These are phyloP conservation scores for Sarcophaga carnaria DNA, from an alignment of 2,888 invertebrate species.

Conservation along the genomic window DNA sequence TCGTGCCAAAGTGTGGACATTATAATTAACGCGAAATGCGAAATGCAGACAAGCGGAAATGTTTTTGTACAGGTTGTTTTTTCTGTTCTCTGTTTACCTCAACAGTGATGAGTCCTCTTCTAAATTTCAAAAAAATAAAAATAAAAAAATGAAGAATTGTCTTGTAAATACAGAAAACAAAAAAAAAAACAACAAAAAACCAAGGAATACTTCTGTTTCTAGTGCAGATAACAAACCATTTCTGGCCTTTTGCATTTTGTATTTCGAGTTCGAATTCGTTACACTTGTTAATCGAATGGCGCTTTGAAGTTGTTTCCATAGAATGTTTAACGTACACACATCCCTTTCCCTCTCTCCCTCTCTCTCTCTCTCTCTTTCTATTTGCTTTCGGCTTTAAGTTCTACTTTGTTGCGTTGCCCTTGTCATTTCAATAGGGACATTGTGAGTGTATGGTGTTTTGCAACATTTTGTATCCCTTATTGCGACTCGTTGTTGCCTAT, in stretches of 20 bases:
- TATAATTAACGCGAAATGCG: slow-evolving; percentile 75
- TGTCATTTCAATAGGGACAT: not conserved
- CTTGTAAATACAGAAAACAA: slow-evolving; percentile 15
- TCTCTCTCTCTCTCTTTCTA: too few relatives aligned
- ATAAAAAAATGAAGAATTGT: slow-evolving; percentile 30
- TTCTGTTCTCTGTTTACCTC: not conserved
- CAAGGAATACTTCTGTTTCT: not conserved
- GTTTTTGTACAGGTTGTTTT: slow-evolving; percentile 51
- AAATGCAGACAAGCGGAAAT: slow-evolving; percentile 70
- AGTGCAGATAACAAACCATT: too few relatives aligned
- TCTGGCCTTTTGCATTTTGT: not conserved
- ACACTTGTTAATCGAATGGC: slow-evolving; percentile 68
- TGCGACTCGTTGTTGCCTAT: slow-evolving; percentile 51
- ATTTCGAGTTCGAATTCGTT: slow-evolving; percentile 56
- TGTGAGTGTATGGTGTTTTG: not conserved
- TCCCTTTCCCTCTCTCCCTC: too few relatives aligned
- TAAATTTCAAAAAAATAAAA: slow-evolving; percentile 2
- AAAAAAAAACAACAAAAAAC: not conserved
- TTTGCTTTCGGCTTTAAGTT: slow-evolving; percentile 5
- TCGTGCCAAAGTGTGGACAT: slow-evolving; percentile 75
- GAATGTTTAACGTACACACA: not conserved
- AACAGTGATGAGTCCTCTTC: not conserved
- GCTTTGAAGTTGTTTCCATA: slow-evolving; percentile 52
- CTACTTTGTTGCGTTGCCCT: not conserved
- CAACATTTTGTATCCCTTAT: slow-evolving; percentile 5